Evolutionary conservation across 1,140 invertebrate species (phyloP).

Genomic region (Wasmannia auropunctata): DNA sequence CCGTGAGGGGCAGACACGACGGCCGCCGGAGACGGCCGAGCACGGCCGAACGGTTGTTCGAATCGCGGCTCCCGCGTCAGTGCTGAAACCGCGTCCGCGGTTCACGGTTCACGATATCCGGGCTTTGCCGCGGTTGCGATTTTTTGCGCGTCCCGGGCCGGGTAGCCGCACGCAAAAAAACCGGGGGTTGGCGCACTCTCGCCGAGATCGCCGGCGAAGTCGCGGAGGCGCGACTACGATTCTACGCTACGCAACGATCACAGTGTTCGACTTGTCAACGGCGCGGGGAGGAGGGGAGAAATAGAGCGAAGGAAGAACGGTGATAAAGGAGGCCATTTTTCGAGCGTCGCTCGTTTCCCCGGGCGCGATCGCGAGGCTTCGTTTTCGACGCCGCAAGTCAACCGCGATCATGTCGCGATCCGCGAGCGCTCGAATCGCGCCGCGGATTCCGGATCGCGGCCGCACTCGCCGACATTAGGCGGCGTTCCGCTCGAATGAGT

Average conservation of each 20-base stretch:
- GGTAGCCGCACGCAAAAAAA: neutral
- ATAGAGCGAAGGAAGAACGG: neutral
- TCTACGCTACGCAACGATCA: slow-evolving; percentile 55
- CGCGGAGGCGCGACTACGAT: slow-evolving; percentile 5
- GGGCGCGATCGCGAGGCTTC: too few species aligned
- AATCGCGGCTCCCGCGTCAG: slow-evolving; percentile 85
- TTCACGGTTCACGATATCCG: slow-evolving; percentile 85
- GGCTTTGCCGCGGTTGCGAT: slow-evolving; percentile 69
- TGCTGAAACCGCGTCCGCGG: slow-evolving; percentile 85
- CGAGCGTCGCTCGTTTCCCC: neutral
- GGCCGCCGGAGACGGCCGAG: slow-evolving; percentile 75
- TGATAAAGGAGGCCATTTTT: slow-evolving; percentile 14
- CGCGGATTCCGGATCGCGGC: slow-evolving; percentile 7
- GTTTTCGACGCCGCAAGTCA: neutral
- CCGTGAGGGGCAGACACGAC: slow-evolving; percentile 76
- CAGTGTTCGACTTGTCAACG: neutral
- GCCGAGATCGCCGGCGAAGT: neutral
- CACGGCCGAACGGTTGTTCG: slow-evolving; percentile 82
- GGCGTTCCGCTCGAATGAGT: neutral
- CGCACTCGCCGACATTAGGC: neutral
- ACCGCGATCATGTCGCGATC: slow-evolving; percentile 27
- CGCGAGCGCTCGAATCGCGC: neutral
- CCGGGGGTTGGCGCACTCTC: neutral
- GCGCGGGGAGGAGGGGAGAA: neutral
- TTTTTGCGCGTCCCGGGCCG: slow-evolving; percentile 49